These are phyloP conservation scores for Drosophila helvetica DNA, from an alignment of 2,888 invertebrate genomes.

Conservation along the genomic window DNA sequence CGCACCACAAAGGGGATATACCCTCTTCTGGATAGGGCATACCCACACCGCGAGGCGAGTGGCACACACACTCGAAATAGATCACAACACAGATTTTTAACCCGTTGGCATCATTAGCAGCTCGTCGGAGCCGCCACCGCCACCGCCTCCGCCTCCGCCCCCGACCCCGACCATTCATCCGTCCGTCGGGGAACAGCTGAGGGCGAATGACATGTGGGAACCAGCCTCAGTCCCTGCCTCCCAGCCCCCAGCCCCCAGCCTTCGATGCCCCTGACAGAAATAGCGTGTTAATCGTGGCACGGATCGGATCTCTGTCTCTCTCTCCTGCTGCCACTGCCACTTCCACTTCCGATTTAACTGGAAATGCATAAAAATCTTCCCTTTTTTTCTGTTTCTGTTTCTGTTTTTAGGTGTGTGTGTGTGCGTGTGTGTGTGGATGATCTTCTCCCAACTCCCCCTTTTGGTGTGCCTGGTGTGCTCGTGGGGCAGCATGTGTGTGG, in stretches of 20 bases:
- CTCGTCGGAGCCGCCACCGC: slow-evolving; percentile 44
- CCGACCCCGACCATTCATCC: neutral
- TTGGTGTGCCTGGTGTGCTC: neutral
- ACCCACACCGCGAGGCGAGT: neutral
- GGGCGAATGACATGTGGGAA: slow-evolving; percentile 66
- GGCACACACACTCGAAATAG: slow-evolving; percentile 57
- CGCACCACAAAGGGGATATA: neutral
- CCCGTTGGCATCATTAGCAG: slow-evolving; percentile 78
- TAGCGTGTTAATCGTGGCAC: slow-evolving; percentile 80
- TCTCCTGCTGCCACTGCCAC: slow-evolving; percentile 43
- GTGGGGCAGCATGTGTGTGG: neutral
- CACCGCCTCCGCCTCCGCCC: neutral
- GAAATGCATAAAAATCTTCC: slow-evolving; percentile 61
- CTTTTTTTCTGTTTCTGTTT: neutral
- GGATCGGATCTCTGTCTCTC: slow-evolving; percentile 35
- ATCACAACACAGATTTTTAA: slow-evolving; percentile 62
- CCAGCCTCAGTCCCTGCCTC: slow-evolving; percentile 19
- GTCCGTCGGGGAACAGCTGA: slow-evolving; percentile 47
- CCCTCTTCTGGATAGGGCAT: slow-evolving; percentile 10
- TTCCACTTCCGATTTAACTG: slow-evolving; percentile 78
- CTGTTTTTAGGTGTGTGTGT: slow-evolving; percentile 52
- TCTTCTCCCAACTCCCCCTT: slow-evolving; percentile 1
- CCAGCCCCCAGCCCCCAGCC: slow-evolving; percentile 10
- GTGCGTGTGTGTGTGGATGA: slow-evolving; percentile 53
- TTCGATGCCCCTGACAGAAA: slow-evolving; percentile 59